Conservation (phyloP, 2,113 vertebrate species). For the Ciconia stormi region DNA sequence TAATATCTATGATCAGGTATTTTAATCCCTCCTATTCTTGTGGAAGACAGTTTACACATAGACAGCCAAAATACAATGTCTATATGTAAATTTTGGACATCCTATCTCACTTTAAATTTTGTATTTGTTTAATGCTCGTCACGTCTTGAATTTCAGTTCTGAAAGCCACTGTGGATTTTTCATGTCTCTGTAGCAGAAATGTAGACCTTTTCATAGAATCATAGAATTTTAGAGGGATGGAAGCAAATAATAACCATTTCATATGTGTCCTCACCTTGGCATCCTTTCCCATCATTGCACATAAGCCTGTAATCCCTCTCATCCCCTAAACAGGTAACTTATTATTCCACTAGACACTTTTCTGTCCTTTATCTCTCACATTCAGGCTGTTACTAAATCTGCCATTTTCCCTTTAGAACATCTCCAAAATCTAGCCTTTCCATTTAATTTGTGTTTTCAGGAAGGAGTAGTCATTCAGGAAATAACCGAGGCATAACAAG, state of each 20-base stretch:
- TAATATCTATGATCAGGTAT: neutral
- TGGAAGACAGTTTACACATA: neutral
- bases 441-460: conserved; percentile 22
- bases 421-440: conserved; percentile 18
- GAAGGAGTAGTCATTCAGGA: conserved; percentile 4
- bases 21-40: neutral
- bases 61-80: neutral
- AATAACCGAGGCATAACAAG: neutral
- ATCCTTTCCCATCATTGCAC: neutral
- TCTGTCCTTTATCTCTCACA: conserved; percentile 16
- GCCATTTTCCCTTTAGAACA: neutral
- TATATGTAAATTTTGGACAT: neutral
- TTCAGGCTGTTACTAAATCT: conserved; percentile 26
- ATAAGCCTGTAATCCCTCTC: conserved; percentile 25
- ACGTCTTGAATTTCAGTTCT: neutral
- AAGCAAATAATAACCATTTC: neutral
- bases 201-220: neutral
- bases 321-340: conserved; percentile 10
- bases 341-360: neutral
- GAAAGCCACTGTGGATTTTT: neutral
- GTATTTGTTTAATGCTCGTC: neutral
- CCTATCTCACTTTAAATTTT: neutral
- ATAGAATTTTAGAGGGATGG: neutral
- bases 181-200: neutral
- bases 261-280: neutral